Evolutionary conservation across 1,140 invertebrate genomes (phyloP).

Genomic region (Apocrypta bakeri): DNA sequence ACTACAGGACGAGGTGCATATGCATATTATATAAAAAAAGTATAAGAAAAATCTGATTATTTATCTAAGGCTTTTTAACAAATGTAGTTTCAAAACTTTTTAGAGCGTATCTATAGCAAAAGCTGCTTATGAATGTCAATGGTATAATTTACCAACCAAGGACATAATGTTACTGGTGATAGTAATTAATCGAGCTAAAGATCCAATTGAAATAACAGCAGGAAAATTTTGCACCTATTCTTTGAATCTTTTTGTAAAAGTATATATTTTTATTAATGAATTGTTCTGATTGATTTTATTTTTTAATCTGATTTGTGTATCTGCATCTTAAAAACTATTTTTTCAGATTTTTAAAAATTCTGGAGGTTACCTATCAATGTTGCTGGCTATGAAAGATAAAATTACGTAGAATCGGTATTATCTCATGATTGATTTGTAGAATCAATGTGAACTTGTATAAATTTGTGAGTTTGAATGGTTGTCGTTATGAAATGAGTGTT

Average conservation of each 20-base stretch:
- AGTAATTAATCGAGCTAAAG: slow-evolving; percentile 23
- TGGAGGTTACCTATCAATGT: slow-evolving; percentile 57
- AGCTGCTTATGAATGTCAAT: slow-evolving; percentile 32
- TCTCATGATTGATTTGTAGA: not conserved
- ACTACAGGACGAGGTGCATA: slow-evolving; percentile 39
- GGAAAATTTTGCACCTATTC: slow-evolving; percentile 43
- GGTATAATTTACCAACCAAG: slow-evolving; percentile 32
- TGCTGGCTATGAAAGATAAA: slow-evolving; percentile 47
- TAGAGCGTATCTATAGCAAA: slow-evolving; percentile 29
- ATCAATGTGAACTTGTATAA: not conserved
- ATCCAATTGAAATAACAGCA: slow-evolving; percentile 36
- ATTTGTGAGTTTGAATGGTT: not conserved
- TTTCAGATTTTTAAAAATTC: slow-evolving; percentile 64
- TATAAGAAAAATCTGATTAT: too few relatives aligned
- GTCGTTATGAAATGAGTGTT: not conserved
- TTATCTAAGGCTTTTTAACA: too few relatives aligned
- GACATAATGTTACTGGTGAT: slow-evolving; percentile 27
- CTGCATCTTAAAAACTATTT: too few relatives aligned
- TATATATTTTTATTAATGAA: slow-evolving; percentile 1
- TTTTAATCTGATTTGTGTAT: too few relatives aligned
- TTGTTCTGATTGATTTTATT: not conserved
- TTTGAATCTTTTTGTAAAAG: slow-evolving; percentile 22
- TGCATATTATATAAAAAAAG: too few relatives aligned
- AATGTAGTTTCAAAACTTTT: not conserved
- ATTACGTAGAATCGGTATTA: not conserved